Base-by-base conservation (phyloP, 2,797 vertebrate species). In the Silurus aristotelis region DNA sequence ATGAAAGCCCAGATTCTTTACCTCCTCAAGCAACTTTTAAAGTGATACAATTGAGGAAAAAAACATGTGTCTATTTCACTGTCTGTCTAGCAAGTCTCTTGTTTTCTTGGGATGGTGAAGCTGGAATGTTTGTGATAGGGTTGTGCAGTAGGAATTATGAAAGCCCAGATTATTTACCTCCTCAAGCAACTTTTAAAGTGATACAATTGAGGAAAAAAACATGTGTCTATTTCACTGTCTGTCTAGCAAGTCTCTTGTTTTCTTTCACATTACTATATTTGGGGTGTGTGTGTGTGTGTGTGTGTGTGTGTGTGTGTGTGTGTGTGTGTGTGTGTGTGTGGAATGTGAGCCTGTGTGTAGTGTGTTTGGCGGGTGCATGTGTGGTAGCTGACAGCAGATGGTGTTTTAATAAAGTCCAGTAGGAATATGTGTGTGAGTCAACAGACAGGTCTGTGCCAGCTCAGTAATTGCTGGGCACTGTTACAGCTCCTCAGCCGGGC, bases 371-470 rank as follows among this genome's bases (percentile, higher is more conserved):
- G 7, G 70, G 76, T 82, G 86, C 77, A 86, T 89, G 89, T 88
- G 86, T 85, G 84, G 76, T 83, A 80, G 87, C 96, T 94, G 96
- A 97, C 95, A 96, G 96, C 98, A 99, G 98, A 99, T 99, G 98
- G 98, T 99, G 97, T 99, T 99, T 99, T 99, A 99, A 99, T 99
- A 99, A 99, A 98, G 98, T 99, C 98, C 98, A 97, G 97, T 98
- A 99, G 98, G 98, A 99, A 99, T 99, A 99, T 96, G 95, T 96
- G 96, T 98, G 97, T 98, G 97, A 98, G 96, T 98, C 98, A 99
- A 99, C 97, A 99, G 96, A 96, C 96, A 94, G 93, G 93, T 71
- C 92, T 96, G 97, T 99, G 98, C 98, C 98, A 99, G 97, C 96
- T 98, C 96, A 96, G 95, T 99, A 99, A 99, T 99, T 99, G 98